Percentiles rank a stretch among this genome's conserved stretches.
Conservation (phyloP, 2,113 vertebrate genomes). For the Eretmochelys imbricata region DNA sequence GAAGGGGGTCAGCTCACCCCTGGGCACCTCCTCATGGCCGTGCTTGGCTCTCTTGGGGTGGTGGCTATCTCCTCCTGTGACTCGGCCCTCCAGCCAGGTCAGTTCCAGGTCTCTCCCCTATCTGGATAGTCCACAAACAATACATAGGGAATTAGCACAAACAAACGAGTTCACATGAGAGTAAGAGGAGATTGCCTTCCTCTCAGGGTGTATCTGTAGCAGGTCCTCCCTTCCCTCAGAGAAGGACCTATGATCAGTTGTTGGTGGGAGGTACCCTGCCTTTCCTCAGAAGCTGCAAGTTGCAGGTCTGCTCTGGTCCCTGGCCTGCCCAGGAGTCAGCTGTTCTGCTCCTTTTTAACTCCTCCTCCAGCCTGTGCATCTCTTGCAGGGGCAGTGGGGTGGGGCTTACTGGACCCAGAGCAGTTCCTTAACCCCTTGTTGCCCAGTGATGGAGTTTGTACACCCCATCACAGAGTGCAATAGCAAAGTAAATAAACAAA, state of each 20-base stretch:
- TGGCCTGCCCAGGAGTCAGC: not conserved
- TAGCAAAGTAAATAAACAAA: not conserved
- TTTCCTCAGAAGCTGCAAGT: not conserved
- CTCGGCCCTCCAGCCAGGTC: not conserved
- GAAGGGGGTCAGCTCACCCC: not conserved
- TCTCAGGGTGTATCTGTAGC: not conserved
- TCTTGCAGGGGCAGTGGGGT: not conserved
- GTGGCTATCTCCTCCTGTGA: not conserved
- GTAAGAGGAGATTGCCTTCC: not conserved
- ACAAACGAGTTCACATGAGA: not conserved
- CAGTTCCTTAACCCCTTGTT: not conserved
- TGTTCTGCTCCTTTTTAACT: not conserved
- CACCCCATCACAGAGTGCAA: not conserved
- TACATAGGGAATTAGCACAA: not conserved
- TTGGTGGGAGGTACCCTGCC: not conserved
- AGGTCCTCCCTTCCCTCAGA: not conserved
- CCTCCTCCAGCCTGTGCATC: not conserved
- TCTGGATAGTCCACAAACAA: not conserved
- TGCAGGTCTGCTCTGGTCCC: not conserved
- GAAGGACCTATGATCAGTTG: not conserved
- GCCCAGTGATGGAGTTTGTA: not conserved
- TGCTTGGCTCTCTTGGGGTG: not conserved
- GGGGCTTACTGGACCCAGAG: not conserved
- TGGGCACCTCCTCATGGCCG: no score
- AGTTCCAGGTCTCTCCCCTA: not conserved